Evolutionary conservation across 2,113 vertebrate genomes (phyloP).

Genomic region (Percina caprodes): DNA sequence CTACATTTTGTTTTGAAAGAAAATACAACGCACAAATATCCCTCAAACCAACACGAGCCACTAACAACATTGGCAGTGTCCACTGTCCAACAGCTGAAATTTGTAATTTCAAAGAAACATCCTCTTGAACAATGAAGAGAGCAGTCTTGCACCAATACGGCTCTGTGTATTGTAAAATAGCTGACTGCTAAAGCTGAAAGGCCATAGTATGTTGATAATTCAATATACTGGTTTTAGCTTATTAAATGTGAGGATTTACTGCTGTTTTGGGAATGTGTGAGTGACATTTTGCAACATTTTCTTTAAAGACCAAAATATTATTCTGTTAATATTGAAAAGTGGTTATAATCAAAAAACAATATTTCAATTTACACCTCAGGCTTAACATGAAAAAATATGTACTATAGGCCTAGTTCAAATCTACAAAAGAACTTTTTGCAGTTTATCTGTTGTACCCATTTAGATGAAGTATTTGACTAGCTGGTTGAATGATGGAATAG

Average conservation of each 20-base stretch:
- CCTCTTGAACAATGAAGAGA: neutral
- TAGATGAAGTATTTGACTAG: neutral
- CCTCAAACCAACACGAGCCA: neutral
- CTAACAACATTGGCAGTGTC: neutral
- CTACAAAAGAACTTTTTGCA: neutral
- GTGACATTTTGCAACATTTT: too few relatives aligned
- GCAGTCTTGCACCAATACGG: neutral
- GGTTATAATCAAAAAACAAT: neutral
- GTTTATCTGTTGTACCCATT: neutral
- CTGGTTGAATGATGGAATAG: neutral
- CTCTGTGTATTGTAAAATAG: neutral
- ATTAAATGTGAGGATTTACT: neutral
- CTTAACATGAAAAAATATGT: neutral
- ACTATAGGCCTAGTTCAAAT: neutral
- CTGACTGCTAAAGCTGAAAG: neutral
- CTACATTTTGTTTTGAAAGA: neutral
- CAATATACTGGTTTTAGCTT: neutral
- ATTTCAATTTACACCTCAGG: neutral
- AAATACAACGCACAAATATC: neutral
- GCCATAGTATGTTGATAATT: neutral
- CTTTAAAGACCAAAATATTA: neutral
- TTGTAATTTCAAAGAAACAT: neutral
- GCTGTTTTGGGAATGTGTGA: neutral
- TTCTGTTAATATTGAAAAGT: neutral
- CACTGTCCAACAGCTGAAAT: neutral